Conservation (phyloP, 2,113 vertebrate species). For the Mionectes macconnelli region DNA sequence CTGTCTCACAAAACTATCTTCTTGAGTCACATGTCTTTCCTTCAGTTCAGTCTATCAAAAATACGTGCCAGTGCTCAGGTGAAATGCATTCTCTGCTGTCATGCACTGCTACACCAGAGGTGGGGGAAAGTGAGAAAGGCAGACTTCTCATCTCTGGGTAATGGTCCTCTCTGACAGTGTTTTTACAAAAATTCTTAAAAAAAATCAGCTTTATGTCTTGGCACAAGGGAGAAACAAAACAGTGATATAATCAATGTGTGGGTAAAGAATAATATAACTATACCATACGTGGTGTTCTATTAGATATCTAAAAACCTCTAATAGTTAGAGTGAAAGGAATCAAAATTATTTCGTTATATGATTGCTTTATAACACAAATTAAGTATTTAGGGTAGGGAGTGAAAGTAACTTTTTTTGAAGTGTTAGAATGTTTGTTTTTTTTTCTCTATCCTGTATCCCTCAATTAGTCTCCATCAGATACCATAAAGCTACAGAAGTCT, state of each 20-base stretch:
- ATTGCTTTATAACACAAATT: background rate
- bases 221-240: background rate
- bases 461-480: background rate
- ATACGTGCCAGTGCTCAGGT: background rate
- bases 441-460: background rate
- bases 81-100: background rate
- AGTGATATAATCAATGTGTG: background rate
- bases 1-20: background rate
- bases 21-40: background rate
- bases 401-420: background rate
- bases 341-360: background rate
- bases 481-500: background rate
- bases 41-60: background rate
- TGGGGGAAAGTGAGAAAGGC: background rate
- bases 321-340: background rate
- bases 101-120: background rate
- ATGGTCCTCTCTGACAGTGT: background rate
- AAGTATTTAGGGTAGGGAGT: background rate
- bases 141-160: background rate
- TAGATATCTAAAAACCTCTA: background rate
- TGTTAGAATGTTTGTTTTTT: background rate
- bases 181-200: background rate
- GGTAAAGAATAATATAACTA: background rate
- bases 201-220: background rate
- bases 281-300: too few species aligned